Conservation (phyloP, 2,888 invertebrate genomes). For the Acronicta aceris region DNA sequence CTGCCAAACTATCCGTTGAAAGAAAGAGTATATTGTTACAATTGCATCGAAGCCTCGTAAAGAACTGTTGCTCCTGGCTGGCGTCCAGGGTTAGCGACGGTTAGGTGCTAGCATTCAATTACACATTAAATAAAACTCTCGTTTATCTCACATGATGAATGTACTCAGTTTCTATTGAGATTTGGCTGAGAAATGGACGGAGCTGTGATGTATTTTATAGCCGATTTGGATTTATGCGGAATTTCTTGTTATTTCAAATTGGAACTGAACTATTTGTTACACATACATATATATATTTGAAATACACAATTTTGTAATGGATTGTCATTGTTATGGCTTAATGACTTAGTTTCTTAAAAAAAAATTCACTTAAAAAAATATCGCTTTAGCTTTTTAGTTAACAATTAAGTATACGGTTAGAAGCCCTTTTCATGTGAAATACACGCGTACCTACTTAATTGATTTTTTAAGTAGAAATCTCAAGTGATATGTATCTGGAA, state of each 20-base stretch:
- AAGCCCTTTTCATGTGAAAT: too few relatives aligned
- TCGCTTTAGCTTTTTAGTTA: too few relatives aligned
- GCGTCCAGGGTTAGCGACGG: constrained; percentile 49
- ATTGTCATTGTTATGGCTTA: too few relatives aligned
- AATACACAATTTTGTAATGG: too few relatives aligned
- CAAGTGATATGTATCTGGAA: too few relatives aligned
- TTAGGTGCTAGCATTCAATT: constrained; percentile 59
- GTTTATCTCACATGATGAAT: constrained; percentile 43
- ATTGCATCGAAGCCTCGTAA: constrained; percentile 56
- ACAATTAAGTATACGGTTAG: too few relatives aligned
- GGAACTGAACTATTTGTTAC: too few relatives aligned
- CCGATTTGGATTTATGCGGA: neutral
- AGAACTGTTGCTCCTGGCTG: constrained; percentile 67
- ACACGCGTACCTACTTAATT: too few relatives aligned
- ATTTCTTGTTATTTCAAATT: neutral
- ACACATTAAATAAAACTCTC: constrained; percentile 51
- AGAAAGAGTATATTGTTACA: constrained; percentile 51
- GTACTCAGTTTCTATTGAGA: constrained; percentile 27
- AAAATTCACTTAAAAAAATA: too few relatives aligned
- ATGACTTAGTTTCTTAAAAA: too few relatives aligned
- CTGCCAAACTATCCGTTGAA: constrained; percentile 56
- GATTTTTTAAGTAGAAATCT: too few relatives aligned
- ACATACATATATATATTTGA: too few relatives aligned
- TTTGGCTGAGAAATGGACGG: constrained; percentile 14
- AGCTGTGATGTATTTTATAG: constrained; percentile 6